phyloP scores from a whole-genome alignment of 2,113 vertebrate species.

The Melanostigma gelatinosum region DNA sequence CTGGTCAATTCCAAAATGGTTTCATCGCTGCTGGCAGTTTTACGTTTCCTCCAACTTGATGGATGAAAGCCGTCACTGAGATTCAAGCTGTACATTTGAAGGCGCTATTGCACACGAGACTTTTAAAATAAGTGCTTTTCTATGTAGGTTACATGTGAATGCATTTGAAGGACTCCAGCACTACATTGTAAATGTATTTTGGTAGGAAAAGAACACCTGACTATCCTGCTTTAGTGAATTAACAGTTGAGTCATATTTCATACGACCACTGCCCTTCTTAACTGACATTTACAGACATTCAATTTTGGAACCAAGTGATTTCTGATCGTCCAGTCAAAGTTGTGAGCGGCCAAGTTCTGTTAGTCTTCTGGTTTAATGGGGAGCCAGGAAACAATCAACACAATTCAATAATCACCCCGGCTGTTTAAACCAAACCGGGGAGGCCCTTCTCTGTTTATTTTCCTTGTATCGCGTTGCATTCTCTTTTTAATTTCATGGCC shows the following conservation, averaged over 20 bases:
- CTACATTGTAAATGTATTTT: neutral
- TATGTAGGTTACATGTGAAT: too few species aligned
- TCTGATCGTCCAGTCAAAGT: neutral
- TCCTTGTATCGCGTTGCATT: constrained; percentile 72
- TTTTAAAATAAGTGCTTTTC: neutral
- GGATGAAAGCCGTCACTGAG: constrained; percentile 7
- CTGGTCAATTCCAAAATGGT: constrained; percentile 59
- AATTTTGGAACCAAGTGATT: neutral
- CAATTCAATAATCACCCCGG: constrained; percentile 68
- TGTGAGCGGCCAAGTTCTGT: neutral
- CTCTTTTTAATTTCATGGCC: constrained; percentile 77
- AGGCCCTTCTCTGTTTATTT: constrained; percentile 72
- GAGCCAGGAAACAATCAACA: constrained; percentile 74
- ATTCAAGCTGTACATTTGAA: neutral
- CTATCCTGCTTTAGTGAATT: neutral
- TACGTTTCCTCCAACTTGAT: constrained; percentile 5
- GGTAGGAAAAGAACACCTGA: neutral
- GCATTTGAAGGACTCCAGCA: neutral
- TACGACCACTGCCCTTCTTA: neutral
- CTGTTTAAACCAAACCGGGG: constrained; percentile 64
- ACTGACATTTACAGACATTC: neutral
- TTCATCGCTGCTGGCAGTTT: constrained; percentile 22
- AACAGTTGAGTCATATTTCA: neutral
- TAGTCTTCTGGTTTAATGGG: constrained; percentile 24
- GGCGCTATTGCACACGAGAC: too few species aligned